A percentile compares a stretch with the other conserved stretches of the same genome.
phyloP scores from a whole-genome alignment of 2,888 invertebrate genomes.

The Phalera bucephala region DNA sequence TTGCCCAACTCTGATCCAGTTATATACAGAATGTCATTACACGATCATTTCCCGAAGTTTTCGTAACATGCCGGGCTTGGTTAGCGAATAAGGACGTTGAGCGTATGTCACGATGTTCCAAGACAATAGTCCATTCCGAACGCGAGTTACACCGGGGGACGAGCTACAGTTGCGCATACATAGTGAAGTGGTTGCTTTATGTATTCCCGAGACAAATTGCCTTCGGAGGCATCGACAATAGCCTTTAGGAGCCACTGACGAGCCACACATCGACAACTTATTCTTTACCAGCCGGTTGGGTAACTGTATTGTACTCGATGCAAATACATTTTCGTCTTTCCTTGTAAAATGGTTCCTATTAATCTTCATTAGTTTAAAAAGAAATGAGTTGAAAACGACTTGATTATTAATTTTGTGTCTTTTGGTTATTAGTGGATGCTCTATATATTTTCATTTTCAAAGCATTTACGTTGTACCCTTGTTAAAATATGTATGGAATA shows the following conservation, averaged over 20 bases:
- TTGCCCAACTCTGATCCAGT: no score
- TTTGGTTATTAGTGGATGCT: no score
- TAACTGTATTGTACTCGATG: constrained; percentile 19
- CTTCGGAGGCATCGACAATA: constrained; percentile 47
- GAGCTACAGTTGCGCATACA: constrained; percentile 44
- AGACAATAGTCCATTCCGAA: constrained; percentile 61
- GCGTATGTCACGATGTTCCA: constrained; percentile 27
- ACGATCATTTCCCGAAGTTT: no score
- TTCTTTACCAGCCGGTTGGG: constrained; percentile 19
- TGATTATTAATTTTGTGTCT: background rate
- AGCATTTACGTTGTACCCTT: no score
- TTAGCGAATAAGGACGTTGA: no score
- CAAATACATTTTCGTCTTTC: constrained; percentile 17
- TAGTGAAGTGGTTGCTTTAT: constrained; percentile 37
- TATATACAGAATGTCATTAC: no score
- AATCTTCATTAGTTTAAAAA: constrained; percentile 9
- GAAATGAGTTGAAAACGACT: background rate
- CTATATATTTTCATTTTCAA: no score
- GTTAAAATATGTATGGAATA: no score
- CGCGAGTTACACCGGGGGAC: constrained; percentile 46
- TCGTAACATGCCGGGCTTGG: no score
- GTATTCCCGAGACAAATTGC: constrained; percentile 69
- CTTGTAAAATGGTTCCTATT: constrained; percentile 11
- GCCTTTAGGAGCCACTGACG: constrained; percentile 38
- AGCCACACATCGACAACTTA: constrained; percentile 44